Base-by-base conservation (phyloP, 2,797 vertebrate genomes). In the Setipinna tenuifilis region DNA sequence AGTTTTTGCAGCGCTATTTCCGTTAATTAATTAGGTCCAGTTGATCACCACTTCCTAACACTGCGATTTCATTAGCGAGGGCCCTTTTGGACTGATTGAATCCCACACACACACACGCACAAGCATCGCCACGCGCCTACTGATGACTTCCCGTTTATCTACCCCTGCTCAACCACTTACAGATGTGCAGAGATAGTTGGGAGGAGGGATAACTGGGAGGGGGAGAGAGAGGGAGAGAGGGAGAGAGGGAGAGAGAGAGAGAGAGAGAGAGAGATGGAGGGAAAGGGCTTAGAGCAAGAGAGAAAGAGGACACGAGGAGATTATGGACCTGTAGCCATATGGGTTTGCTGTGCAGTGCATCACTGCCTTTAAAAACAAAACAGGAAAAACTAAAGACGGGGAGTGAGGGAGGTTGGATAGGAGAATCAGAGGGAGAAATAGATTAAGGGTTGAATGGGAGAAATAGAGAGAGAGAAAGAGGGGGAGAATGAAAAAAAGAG, bases 241-340 rank as follows among this genome's bases (percentile, higher is more conserved):
- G 84, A 61, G 68, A 88, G 92, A 89, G 86, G 87, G 83, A 84
- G 88, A 82, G 86, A 83, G 87, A 84, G 84, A 86, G 89, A 85
- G 89, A 89, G 89, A 86, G 81, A 82, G 85, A 91, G 88, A 89
- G 93, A 54, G 50, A 54, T 89, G 86, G 87, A 90, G 83, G 81
- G 81, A 81, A 85, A 91, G 88, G 89, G 94, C 90, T 94, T 93
- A 94, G 89, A 88, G 93, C 90, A 82, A 83, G 85, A 84, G 65
- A 88, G 93, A 96, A 96, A 90, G 93, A 95, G 95, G 95, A 87
- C 95, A 95, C 57, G 0, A 87, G 62, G 88, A 94, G 95, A 95
- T 96, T 96, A 96, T 85, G 91, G 87, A 89, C 91, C 90, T 86
- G 81, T 88, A 59, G 90, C 91, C 94, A 93, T 93, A 93, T 92